Conservation (phyloP, 2,797 vertebrate species). For the Meriones psammophilus region DNA sequence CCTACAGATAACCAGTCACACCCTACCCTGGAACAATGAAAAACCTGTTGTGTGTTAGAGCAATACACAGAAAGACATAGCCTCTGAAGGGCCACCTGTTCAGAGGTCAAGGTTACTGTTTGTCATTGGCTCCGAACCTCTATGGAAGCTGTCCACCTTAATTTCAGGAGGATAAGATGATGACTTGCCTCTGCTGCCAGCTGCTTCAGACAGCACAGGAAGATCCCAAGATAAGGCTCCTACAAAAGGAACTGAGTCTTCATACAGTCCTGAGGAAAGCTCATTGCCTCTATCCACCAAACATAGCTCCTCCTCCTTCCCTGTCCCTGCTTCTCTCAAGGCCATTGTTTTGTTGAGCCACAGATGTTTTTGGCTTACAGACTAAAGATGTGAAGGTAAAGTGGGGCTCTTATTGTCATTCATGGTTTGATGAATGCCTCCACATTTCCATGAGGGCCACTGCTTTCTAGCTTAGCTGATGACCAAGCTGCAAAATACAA, state of each 20-base stretch:
- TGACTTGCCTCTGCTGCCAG: neutral
- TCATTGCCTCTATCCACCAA: neutral
- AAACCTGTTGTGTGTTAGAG: neutral
- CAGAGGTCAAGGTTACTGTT: neutral
- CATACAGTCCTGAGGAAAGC: neutral
- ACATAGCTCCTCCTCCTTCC: neutral
- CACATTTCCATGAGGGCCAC: neutral
- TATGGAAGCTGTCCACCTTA: fast-evolving
- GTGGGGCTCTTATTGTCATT: neutral
- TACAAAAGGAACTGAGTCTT: neutral
- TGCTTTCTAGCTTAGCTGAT: neutral
- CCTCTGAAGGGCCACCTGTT: neutral
- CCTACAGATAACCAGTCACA: neutral
- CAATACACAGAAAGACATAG: neutral
- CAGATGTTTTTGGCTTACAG: neutral
- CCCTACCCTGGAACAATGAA: neutral
- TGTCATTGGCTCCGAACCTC: neutral
- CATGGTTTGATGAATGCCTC: neutral
- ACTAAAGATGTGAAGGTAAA: neutral
- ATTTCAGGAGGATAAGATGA: neutral
- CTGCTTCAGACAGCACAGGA: neutral
- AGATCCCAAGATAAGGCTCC: neutral
- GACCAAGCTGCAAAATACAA: neutral
- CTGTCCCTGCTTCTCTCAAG: neutral
- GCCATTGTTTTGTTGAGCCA: neutral